phyloP scores from a whole-genome alignment of 2,888 invertebrate genomes.

The Diarsia dahlii region DNA sequence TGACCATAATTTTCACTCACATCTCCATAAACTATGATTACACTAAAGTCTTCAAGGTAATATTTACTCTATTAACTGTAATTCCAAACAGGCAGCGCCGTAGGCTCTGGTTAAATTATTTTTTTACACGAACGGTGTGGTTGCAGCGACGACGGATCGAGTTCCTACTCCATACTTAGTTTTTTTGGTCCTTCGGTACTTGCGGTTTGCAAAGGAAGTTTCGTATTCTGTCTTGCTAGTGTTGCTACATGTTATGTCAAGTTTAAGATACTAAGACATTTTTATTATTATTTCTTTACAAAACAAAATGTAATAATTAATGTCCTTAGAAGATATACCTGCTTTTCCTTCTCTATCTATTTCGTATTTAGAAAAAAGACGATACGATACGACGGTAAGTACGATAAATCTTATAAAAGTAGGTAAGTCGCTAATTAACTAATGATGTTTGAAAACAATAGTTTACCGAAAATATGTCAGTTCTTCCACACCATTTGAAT shows the following conservation, averaged over 20 bases:
- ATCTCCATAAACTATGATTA: conserved; percentile 43
- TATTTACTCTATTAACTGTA: conserved; percentile 63
- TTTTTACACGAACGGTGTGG: conserved; percentile 73
- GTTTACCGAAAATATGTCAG: neutral
- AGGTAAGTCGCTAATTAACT: neutral
- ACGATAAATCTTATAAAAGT: neutral
- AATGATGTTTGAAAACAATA: neutral
- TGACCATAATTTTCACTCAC: conserved; percentile 24
- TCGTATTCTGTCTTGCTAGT: conserved; percentile 70
- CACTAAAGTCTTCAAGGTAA: conserved; percentile 26
- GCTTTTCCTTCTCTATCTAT: too few species aligned
- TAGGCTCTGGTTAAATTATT: conserved; percentile 46
- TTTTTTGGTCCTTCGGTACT: conserved; percentile 73
- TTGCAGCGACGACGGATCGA: conserved; percentile 78
- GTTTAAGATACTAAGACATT: neutral
- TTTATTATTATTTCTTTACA: neutral
- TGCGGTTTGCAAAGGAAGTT: conserved; percentile 87
- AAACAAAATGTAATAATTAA: too few species aligned
- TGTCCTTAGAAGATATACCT: too few species aligned
- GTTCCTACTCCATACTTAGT: conserved; percentile 77
- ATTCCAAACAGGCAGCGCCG: conserved; percentile 41
- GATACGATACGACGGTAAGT: too few species aligned
- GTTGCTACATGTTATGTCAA: conserved; percentile 50
- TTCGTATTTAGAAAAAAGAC: too few species aligned
- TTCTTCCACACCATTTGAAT: too few species aligned